Conservation (phyloP, 1,140 invertebrate species). For the Contarinia nasturtii region DNA sequence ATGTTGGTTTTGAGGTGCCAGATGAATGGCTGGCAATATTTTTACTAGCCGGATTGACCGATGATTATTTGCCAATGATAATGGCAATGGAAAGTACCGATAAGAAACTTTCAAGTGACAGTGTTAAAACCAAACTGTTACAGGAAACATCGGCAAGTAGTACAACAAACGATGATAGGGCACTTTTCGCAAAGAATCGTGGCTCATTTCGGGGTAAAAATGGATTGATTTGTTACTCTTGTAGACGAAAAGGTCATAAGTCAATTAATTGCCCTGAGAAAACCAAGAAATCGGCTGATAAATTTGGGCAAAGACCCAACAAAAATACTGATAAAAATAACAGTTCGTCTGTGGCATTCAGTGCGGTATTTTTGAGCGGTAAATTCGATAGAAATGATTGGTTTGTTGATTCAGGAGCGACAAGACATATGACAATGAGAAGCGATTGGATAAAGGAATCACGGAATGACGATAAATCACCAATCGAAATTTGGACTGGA, state of each 20-base stretch:
- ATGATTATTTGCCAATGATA: conserved; percentile 18
- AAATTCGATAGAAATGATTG: conserved; percentile 8
- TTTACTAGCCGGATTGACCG: conserved; percentile 16
- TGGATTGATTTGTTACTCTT: conserved; percentile 4
- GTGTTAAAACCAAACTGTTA: conserved; percentile 13
- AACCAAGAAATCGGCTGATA: background rate
- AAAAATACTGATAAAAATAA: conserved; percentile 1
- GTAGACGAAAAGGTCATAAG: conserved; percentile 7
- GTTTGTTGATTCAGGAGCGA: conserved; percentile 11
- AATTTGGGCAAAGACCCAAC: background rate
- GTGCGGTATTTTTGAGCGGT: conserved; percentile 7
- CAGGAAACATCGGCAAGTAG: conserved; percentile 6
- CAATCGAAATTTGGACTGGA: conserved; percentile 14
- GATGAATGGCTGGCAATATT: conserved; percentile 19
- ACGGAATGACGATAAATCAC: conserved; percentile 6
- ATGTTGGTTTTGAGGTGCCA: conserved; percentile 11
- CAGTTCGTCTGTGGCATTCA: conserved; percentile 6
- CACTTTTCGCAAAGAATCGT: conserved; percentile 1
- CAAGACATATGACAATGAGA: conserved; percentile 8
- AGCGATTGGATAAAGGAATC: conserved; percentile 6
- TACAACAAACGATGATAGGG: background rate
- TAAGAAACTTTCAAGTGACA: conserved; percentile 9
- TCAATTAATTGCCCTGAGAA: conserved; percentile 1
- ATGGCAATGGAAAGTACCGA: conserved; percentile 18
- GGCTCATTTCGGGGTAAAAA: conserved; percentile 1